phyloP scores from a whole-genome alignment of 2,888 invertebrate species.

The Mythimna loreyi region DNA sequence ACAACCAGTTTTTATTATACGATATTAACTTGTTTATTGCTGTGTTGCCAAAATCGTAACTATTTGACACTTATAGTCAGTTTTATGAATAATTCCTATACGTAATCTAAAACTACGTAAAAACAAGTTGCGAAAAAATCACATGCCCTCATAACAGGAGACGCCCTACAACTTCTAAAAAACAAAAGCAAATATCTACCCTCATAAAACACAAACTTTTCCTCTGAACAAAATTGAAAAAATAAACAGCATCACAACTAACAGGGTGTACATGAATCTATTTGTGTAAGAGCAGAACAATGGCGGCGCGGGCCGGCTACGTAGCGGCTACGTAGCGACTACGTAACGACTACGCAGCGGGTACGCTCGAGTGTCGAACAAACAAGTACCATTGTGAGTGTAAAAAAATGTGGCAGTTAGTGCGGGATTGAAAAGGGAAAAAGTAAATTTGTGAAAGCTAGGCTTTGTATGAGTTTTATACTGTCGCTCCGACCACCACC shows the following conservation, averaged over 20 bases:
- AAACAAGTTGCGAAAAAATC: background rate
- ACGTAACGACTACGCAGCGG: conserved; percentile 26
- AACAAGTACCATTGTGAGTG: conserved; percentile 22
- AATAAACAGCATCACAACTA: conserved; percentile 38
- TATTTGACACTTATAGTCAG: background rate
- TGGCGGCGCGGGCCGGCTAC: conserved; percentile 32
- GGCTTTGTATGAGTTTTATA: background rate
- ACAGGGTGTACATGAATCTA: conserved; percentile 41
- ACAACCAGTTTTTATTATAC: background rate
- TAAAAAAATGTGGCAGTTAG: conserved; percentile 8
- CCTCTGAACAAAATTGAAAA: conserved; percentile 30
- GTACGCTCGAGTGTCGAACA: conserved; percentile 30
- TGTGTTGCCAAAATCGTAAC: background rate
- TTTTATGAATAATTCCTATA: background rate
- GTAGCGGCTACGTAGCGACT: conserved; percentile 43
- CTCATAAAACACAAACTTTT: conserved; percentile 25
- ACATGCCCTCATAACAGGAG: background rate
- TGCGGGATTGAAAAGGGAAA: conserved; percentile 2
- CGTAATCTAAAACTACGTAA: background rate
- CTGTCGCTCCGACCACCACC: no score
- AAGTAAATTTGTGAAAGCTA: background rate
- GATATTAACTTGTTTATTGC: background rate
- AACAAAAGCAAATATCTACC: conserved; percentile 22
- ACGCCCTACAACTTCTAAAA: background rate
- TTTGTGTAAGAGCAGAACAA: conserved; percentile 50